Evolutionary conservation across 2,888 invertebrate genomes (phyloP).

Genomic region (Orthosia gothica): DNA sequence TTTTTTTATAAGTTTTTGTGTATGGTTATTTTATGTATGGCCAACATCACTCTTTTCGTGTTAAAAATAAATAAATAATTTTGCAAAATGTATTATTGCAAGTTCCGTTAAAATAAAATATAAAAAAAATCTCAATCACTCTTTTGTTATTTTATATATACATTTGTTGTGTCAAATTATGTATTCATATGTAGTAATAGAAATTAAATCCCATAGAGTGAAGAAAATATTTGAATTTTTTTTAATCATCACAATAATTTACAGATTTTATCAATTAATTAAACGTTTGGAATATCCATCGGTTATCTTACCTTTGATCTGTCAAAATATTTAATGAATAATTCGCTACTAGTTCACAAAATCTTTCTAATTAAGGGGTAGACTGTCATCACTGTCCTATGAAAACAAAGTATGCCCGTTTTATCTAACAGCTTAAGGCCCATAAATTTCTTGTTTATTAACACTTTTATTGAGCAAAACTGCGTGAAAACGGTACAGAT

Average conservation of each 20-base stretch:
- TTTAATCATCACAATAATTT: neutral
- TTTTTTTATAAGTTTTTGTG: neutral
- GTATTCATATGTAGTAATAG: neutral
- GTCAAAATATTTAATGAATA: constrained; percentile 12
- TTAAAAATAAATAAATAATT: neutral
- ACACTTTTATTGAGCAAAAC: constrained; percentile 62
- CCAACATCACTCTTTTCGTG: neutral
- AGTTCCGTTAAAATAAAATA: too few relatives aligned
- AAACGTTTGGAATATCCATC: constrained; percentile 12
- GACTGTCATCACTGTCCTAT: neutral
- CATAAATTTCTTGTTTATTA: constrained; percentile 66
- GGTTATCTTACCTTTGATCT: constrained; percentile 22
- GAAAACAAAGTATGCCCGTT: constrained; percentile 39
- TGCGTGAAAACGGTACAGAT: constrained; percentile 64
- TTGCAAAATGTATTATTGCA: too few relatives aligned
- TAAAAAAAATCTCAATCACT: too few relatives aligned
- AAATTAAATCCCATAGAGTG: neutral
- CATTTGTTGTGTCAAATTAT: neutral
- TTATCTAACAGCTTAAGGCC: constrained; percentile 51
- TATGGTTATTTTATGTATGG: neutral
- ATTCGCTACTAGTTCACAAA: constrained; percentile 17
- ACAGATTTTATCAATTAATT: constrained; percentile 16
- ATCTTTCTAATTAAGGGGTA: constrained; percentile 29
- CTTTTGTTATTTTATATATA: too few relatives aligned
- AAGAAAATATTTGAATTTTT: constrained; percentile 2